These are phyloP conservation scores for Druon quercuslanigerum DNA, from an alignment of 1,140 invertebrate species.

Conservation along the genomic window DNA sequence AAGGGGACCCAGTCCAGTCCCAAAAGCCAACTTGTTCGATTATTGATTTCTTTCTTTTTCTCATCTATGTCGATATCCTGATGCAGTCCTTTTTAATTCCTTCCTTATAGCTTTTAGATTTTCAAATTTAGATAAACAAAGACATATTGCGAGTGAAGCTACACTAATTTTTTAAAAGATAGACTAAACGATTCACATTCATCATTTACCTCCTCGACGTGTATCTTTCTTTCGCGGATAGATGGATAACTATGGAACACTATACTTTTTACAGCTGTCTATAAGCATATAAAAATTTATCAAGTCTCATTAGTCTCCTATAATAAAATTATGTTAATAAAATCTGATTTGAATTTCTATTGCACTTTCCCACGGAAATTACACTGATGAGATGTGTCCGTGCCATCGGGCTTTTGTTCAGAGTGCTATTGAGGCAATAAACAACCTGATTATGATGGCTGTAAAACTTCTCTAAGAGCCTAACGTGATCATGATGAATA, in stretches of 20 bases:
- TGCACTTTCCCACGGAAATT: constrained; percentile 14
- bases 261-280: too few relatives aligned
- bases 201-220: constrained; percentile 31
- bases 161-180: constrained; percentile 23
- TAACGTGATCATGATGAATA: constrained; percentile 66
- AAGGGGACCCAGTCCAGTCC: constrained; percentile 34
- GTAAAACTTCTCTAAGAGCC: constrained; percentile 69
- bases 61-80: constrained; percentile 31
- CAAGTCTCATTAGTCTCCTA: constrained; percentile 26
- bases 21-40: constrained; percentile 38
- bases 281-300: too few relatives aligned
- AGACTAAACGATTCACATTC: not conserved
- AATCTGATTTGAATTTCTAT: not conserved
- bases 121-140: too few relatives aligned
- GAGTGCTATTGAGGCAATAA: constrained; percentile 37
- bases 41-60: constrained; percentile 38
- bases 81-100: constrained; percentile 24
- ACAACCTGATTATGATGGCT: constrained; percentile 57
- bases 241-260: too few relatives aligned
- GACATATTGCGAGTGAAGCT: not conserved
- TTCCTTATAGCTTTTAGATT: too few relatives aligned
- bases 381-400: constrained; percentile 17
- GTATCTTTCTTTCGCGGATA: constrained; percentile 13
- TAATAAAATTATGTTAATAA: too few relatives aligned
- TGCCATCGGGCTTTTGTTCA: not conserved